Base-by-base conservation (phyloP, 2,113 vertebrate species). In the Trochalopteron elliotii region DNA sequence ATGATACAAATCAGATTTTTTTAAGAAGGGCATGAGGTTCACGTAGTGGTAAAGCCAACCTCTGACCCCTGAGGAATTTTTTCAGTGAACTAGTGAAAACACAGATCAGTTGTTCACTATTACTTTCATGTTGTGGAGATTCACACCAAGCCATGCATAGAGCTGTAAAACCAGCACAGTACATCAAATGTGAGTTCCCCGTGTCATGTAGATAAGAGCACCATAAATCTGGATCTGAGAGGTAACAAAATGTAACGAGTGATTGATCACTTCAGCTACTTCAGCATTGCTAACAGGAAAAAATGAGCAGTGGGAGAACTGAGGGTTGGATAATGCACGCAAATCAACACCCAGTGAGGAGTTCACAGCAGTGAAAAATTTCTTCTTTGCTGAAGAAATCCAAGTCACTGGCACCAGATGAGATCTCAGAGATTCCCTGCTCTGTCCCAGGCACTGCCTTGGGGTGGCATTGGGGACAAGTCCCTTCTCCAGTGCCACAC, bases 1-100 rank as follows among this genome's bases (percentile, higher is more conserved):
- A 12, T 90, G 87, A 83, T 69, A 83, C n/a, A 95, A 96, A 92
- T 61, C 33, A 80, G 40, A 89, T 90, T 95, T 96, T 91, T 91
- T 69, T 65, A 77, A 68, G 89, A 87, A 96, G 89, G 28, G 7
- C 63, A 89, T 27, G 49, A 93, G 69, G 57, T 61, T 94, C 78
- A 88, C 70, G 49, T 47, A 86, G 74, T n/a, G 61, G 40, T 44
- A 93, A 95, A 56, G 56, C 56, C 92, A 76, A 61, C 27, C 42
- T 78, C 37, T 40, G 83, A 55, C 65, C 76, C 12, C 20, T 65
- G 37, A 94, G 74, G 78, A 89, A 45, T 97, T 94, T 95, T 65
- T 67, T 50, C 45, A 61, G 67, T 52, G 53, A 93, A 57, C 27
- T 67, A 40, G 35, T 93, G 40, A 97, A 93, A 97, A 93, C 47